Conservation (phyloP, 2,113 vertebrate genomes). For the Engraulis encrasicolus region DNA sequence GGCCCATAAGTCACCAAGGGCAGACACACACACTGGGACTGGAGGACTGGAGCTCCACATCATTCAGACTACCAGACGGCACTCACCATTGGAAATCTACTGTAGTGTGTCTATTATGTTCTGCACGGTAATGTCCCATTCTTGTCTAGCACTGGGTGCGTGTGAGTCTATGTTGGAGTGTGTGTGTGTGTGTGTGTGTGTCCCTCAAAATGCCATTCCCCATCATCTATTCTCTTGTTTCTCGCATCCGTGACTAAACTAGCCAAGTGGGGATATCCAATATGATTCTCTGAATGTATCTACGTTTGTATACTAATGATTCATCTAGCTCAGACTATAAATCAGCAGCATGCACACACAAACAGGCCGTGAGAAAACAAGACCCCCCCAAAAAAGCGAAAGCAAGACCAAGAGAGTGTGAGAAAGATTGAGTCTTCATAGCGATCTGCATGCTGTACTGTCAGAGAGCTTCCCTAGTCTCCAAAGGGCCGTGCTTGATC, state of each 20-base stretch:
- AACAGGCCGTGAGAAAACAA: neutral
- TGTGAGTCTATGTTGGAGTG: neutral
- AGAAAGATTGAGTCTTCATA: neutral
- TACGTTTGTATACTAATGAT: neutral
- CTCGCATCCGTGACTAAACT: neutral
- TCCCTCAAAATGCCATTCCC: neutral
- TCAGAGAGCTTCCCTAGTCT: neutral
- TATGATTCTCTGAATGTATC: neutral
- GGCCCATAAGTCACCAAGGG: neutral
- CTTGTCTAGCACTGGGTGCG: no score
- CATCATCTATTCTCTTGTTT: neutral
- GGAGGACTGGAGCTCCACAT: neutral
- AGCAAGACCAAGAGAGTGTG: neutral
- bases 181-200: neutral
- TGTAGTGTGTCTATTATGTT: slow-evolving; percentile 39
- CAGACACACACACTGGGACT: no score
- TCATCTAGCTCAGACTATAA: no score
- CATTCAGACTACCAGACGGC: neutral
- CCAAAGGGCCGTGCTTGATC: neutral
- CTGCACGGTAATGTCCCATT: no score
- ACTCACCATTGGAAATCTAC: slow-evolving; percentile 25
- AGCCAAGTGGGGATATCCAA: neutral
- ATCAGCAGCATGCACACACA: neutral
- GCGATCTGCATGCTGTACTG: neutral
- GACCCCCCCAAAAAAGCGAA: no score